Percentiles rank a stretch among this genome's conserved stretches.
Conservation (phyloP, 2,888 invertebrate species). For the Pyrgus malvae region DNA sequence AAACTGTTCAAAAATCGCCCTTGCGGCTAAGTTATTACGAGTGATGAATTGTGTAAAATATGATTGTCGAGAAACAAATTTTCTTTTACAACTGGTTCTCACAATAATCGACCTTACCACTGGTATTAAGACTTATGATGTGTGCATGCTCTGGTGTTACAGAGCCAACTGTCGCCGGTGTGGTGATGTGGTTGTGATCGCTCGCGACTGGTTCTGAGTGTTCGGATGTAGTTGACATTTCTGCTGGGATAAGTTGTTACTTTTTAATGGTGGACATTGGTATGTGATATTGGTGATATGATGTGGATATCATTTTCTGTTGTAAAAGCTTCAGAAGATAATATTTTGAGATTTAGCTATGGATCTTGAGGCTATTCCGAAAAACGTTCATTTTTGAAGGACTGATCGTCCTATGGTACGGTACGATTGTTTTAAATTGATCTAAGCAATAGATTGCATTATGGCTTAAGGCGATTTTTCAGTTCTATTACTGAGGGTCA, state of each 20-base stretch:
- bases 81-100: too few relatives aligned
- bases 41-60: background rate
- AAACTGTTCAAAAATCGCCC: conserved; percentile 4
- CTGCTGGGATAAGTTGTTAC: conserved; percentile 2
- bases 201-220: conserved; percentile 23
- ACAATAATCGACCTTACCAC: background rate
- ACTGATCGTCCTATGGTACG: too few relatives aligned
- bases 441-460: too few relatives aligned
- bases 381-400: too few relatives aligned
- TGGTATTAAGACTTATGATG: background rate
- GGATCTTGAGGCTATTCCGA: too few relatives aligned
- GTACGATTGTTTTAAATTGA: too few relatives aligned
- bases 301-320: too few relatives aligned
- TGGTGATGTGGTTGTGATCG: conserved; percentile 21
- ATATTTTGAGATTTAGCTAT: too few relatives aligned
- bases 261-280: background rate
- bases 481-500: too few relatives aligned
- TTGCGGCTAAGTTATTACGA: background rate
- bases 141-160: conserved; percentile 1
- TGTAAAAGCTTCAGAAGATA: too few relatives aligned
- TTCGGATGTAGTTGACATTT: conserved; percentile 1
- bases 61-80: background rate
- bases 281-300: too few relatives aligned
- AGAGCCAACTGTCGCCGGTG: conserved; percentile 6
- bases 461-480: too few relatives aligned